Evolutionary conservation across 2,113 vertebrate species (phyloP), one percentile per base, ranked within the genome.

Genomic region (Platichthys stellatus): DNA sequence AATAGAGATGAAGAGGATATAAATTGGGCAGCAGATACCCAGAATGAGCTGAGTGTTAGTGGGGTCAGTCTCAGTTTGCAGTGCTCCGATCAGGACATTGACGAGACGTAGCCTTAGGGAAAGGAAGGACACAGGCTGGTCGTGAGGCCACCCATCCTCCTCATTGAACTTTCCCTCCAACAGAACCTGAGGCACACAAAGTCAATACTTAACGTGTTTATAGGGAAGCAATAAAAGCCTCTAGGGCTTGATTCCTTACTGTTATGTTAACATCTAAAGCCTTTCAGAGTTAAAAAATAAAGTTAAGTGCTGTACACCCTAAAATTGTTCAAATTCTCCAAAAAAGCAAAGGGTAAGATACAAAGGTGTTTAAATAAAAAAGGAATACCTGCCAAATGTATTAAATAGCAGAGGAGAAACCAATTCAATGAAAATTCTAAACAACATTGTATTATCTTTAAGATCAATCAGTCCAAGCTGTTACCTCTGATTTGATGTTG

Each of bases 41-140:
- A 99, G 71, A 85, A 99, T 98, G 94, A 99, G 97, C 72, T 99
- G 97, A 24, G 97, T 99, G 93, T 99, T 99, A 90, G 96, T 96
- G 69, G 97, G 95, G 88, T 99, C 97, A 0, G 97, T 98, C 94
- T 99, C 97, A 0, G 97, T 98, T 86, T 99, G 97, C 87, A 99
- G 93, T 60, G 97, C 97, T 93, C 97, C 97, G 83, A 99, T 98
- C 53, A 99, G 93, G 83, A 99, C 95, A 86, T 99, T 99, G 88
- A 99, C 97, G 62, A 99, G 96, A 58, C 97, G 95, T 54, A 99
- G 87, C 83, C 97, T 96, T 93, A 99, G 90, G 53, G 97, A 98
- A 49, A 97, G 94, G 89, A 99, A 99, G 62, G 97, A 97, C 86
- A 97, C 93, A 15, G 97, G 96, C 80, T 97, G 97, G 90, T 98